These are phyloP conservation scores for Pristionchus maxplancki DNA, from an alignment of 2,888 invertebrate genomes.

Conservation along the genomic window DNA sequence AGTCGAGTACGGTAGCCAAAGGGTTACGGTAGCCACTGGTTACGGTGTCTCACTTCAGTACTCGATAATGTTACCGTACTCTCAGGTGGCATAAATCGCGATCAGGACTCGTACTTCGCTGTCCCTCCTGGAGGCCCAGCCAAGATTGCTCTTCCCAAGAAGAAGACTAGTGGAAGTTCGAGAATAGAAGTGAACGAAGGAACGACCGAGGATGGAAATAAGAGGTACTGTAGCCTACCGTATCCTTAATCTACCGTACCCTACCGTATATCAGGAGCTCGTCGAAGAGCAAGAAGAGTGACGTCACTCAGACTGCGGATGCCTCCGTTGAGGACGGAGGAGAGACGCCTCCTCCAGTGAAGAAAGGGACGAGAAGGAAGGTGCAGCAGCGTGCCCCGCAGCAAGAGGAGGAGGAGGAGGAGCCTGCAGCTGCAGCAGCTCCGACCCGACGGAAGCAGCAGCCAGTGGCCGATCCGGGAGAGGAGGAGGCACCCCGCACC, in stretches of 20 bases:
- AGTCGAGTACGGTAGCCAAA: background rate
- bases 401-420: background rate
- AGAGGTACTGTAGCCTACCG: background rate
- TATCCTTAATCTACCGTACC: background rate
- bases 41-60: background rate
- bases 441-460: background rate
- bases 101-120: slow-evolving; percentile 4
- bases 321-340: background rate
- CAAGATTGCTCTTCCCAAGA: background rate
- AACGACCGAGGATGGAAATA: background rate
- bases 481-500: background rate
- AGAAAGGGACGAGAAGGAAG: background rate
- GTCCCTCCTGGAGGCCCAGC: background rate
- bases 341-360: background rate
- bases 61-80: background rate
- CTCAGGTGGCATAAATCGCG: slow-evolving; percentile 3
- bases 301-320: background rate
- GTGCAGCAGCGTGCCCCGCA: background rate
- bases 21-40: background rate
- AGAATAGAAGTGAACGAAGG: background rate
- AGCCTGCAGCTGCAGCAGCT: background rate
- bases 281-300: background rate
- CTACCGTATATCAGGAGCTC: background rate
- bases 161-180: background rate
- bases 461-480: background rate